phyloP scores from a whole-genome alignment of 2,113 vertebrate genomes.

The Dendropsophus ebraccatus region DNA sequence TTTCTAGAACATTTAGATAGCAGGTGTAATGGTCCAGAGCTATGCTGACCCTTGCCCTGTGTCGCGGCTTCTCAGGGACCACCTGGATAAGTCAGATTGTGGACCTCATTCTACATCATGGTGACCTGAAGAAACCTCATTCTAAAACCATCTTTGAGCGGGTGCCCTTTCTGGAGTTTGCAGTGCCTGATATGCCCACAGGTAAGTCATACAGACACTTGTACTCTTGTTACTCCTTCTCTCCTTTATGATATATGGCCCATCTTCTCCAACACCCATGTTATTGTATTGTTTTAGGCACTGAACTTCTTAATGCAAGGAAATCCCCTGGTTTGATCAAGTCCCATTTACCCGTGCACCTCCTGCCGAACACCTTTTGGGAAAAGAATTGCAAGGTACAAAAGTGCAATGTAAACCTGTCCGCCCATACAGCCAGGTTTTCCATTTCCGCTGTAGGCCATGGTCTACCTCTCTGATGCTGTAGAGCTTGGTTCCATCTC shows the following conservation, averaged over 20 bases:
- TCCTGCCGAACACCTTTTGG: constrained; percentile 74
- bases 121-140: constrained; percentile 66
- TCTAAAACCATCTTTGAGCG: constrained; percentile 63
- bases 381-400: constrained; percentile 75
- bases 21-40: too few relatives aligned
- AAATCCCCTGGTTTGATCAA: constrained; percentile 71
- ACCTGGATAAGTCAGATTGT: constrained; percentile 76
- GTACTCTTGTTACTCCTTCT: neutral
- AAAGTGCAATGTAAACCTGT: too few relatives aligned
- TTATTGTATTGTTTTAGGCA: constrained; percentile 68
- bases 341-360: constrained; percentile 70
- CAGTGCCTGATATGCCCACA: constrained; percentile 32
- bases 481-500: too few relatives aligned
- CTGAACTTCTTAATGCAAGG: constrained; percentile 65
- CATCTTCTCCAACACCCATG: neutral
- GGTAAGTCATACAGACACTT: constrained; percentile 46
- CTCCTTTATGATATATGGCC: neutral
- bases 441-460: too few relatives aligned
- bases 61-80: constrained; percentile 65
- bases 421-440: too few relatives aligned
- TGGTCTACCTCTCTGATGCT: too few relatives aligned
- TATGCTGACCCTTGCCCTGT: neutral
- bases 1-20: too few relatives aligned
- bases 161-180: constrained; percentile 72
- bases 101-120: constrained; percentile 69